Percentiles rank a stretch among this genome's conserved stretches.
Conservation (phyloP, 37 sponge, comb jelly and placozoan species). For the Theonella swinhoei region DNA sequence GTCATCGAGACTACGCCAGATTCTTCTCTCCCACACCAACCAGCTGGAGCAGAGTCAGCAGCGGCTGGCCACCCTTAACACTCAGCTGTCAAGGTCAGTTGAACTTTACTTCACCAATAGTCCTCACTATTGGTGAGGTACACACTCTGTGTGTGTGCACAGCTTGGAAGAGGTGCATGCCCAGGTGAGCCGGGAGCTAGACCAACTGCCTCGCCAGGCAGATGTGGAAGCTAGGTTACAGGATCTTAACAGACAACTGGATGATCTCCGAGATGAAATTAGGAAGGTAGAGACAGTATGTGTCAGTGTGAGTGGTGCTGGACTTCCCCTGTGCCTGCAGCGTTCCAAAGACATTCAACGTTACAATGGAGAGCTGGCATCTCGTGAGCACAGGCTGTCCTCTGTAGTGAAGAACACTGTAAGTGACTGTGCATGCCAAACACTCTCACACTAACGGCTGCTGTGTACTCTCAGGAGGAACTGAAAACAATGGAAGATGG, state of each 20-base stretch:
- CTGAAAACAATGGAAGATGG: not conserved
- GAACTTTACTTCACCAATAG: not conserved
- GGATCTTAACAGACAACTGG: slow-evolving; percentile 33
- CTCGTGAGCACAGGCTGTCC: slow-evolving; percentile 18
- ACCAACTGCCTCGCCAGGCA: slow-evolving; percentile 52
- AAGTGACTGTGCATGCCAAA: too few species aligned
- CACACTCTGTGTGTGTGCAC: not conserved
- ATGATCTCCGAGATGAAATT: slow-evolving; percentile 47
- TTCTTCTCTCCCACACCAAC: slow-evolving; percentile 68
- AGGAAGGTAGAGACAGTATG: slow-evolving; percentile 9
- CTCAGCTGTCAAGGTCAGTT: slow-evolving; percentile 53
- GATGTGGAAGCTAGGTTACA: slow-evolving; percentile 43
- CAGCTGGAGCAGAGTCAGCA: slow-evolving; percentile 63
- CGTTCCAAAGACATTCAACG: slow-evolving; percentile 31
- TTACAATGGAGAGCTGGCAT: slow-evolving; percentile 29
- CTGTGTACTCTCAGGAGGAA: slow-evolving; percentile 16
- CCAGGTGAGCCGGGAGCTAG: slow-evolving; percentile 37
- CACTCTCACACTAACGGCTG: too few species aligned
- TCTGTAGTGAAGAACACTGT: slow-evolving; percentile 32
- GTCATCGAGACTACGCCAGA: slow-evolving; percentile 47
- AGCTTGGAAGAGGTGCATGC: slow-evolving; percentile 52
- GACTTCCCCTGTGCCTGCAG: slow-evolving; percentile 10
- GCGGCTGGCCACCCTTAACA: slow-evolving; percentile 39
- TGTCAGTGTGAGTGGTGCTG: not conserved
- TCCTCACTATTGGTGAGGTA: not conserved